Evolutionary conservation across 2,113 vertebrate species (phyloP).

Genomic region (Labeo rohita): DNA sequence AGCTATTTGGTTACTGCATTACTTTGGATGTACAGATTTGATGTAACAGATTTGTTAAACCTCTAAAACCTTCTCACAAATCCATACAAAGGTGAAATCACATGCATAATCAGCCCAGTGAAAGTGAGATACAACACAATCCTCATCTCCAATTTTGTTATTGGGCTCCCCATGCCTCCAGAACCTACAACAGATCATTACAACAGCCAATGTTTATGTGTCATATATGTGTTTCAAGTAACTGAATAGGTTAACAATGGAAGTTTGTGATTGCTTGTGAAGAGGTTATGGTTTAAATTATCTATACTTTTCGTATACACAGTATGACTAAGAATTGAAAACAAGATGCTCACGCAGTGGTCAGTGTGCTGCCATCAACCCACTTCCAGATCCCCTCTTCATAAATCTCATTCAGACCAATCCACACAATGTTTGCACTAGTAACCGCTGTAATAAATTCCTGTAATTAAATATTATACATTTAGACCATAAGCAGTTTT

Average conservation of each 20-base stretch:
- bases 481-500: neutral
- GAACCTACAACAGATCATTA: neutral
- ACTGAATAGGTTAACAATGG: neutral
- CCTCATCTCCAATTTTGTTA: neutral
- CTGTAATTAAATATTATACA: neutral
- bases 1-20: neutral
- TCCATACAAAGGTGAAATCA: neutral
- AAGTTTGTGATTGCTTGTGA: neutral
- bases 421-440: neutral
- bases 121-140: neutral
- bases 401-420: neutral
- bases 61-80: neutral
- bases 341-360: neutral
- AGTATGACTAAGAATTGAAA: neutral
- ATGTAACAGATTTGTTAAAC: neutral
- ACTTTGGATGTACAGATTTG: neutral
- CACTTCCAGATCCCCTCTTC: neutral
- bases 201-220: neutral
- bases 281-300: neutral
- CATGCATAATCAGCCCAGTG: neutral
- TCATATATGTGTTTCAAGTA: neutral
- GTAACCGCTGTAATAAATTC: neutral
- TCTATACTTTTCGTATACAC: neutral
- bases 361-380: slow-evolving; percentile 8
- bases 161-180: neutral